These are phyloP conservation scores for Prunella fulvescens DNA, from an alignment of 2,113 vertebrate species.

Conservation along the genomic window DNA sequence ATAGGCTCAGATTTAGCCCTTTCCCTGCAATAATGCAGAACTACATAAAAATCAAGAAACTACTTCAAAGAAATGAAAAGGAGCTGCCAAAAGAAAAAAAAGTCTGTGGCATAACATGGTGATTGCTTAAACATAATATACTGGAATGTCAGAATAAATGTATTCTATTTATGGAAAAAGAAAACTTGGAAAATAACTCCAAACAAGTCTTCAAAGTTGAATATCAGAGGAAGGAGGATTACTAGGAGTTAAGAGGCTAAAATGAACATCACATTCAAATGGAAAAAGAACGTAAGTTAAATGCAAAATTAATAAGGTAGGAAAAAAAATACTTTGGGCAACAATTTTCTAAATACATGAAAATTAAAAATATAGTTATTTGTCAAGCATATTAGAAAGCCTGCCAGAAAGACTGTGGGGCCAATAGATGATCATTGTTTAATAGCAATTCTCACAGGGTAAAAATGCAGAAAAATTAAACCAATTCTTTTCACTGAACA, in stretches of 20 bases:
- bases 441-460: background rate
- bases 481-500: background rate
- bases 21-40: background rate
- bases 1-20: background rate
- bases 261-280: background rate
- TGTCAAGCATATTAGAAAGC: background rate
- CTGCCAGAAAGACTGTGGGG: background rate
- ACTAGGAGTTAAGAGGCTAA: background rate
- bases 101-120: background rate
- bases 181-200: background rate
- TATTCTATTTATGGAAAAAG: background rate
- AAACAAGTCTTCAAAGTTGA: background rate
- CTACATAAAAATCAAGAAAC: background rate
- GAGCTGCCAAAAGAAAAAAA: background rate
- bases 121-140: background rate
- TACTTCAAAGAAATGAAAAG: background rate
- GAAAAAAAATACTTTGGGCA: background rate
- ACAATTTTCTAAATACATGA: background rate
- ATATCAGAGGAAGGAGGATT: background rate
- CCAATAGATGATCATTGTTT: background rate
- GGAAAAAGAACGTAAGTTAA: background rate
- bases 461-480: constrained; percentile 32
- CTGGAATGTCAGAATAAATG: background rate
- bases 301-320: background rate
- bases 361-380: constrained; percentile 27